A percentile compares a stretch with the other conserved stretches of the same genome.
Evolutionary conservation across 2,797 vertebrate genomes (phyloP).

Genomic region (Ptychadena robeensis): DNA sequence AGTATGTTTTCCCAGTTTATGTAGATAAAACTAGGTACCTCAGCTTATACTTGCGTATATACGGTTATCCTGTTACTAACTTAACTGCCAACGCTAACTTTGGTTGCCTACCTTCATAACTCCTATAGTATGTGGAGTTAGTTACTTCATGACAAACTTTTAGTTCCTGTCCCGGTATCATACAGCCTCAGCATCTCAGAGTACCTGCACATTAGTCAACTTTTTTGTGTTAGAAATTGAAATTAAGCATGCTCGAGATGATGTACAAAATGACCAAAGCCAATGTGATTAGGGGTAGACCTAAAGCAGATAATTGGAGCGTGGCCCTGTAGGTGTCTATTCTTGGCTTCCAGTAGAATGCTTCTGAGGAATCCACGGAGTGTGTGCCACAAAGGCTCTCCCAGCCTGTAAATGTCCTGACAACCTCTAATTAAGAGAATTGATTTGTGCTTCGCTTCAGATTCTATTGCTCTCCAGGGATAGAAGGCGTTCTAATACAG

Average conservation of each 20-base stretch:
- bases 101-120: neutral
- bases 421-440: slow-evolving; percentile 56
- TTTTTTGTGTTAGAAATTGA: neutral
- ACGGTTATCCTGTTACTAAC: no score
- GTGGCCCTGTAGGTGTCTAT: slow-evolving; percentile 28
- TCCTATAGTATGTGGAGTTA: no score
- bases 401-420: slow-evolving; percentile 41
- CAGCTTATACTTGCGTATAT: no score
- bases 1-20: no score
- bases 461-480: slow-evolving; percentile 53
- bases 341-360: slow-evolving; percentile 29
- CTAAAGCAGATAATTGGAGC: slow-evolving; percentile 36
- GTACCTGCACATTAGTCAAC: neutral
- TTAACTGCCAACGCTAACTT: neutral
- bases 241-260: neutral
- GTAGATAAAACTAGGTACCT: no score
- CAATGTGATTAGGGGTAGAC: neutral
- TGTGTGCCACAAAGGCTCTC: neutral
- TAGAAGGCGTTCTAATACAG: slow-evolving; percentile 44
- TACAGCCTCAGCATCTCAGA: neutral
- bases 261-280: neutral
- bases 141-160: neutral
- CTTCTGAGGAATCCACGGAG: slow-evolving; percentile 33
- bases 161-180: neutral
- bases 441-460: slow-evolving; percentile 47